These are phyloP conservation scores for Onychostoma macrolepis DNA, from an alignment of 2,113 vertebrate genomes.

Conservation along the genomic window DNA sequence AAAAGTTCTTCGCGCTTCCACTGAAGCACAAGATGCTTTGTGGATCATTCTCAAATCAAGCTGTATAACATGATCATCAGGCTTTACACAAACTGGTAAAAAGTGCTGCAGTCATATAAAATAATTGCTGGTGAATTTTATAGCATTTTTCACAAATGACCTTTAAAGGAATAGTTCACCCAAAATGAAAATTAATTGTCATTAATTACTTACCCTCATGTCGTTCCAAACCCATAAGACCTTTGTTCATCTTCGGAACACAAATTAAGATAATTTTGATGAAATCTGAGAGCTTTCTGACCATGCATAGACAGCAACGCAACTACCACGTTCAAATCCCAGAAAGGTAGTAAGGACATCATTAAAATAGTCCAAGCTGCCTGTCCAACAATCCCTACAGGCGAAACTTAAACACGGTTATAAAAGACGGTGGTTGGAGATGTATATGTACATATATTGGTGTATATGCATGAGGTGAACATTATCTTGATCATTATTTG, in stretches of 20 bases:
- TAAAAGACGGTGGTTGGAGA: slow-evolving; percentile 43
- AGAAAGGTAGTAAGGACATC: too few relatives aligned
- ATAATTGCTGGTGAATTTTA: background rate
- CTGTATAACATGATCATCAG: background rate
- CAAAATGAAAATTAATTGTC: background rate
- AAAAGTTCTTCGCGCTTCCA: background rate
- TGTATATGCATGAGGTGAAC: background rate
- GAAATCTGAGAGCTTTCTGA: too few relatives aligned
- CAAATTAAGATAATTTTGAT: too few relatives aligned
- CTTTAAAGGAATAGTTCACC: background rate
- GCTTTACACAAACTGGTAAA: background rate
- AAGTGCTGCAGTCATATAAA: background rate
- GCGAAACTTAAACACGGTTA: slow-evolving; percentile 31
- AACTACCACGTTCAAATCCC: too few relatives aligned
- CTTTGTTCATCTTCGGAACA: too few relatives aligned
- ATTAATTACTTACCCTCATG: background rate
- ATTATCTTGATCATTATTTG: slow-evolving; percentile 13
- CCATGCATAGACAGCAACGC: too few relatives aligned
- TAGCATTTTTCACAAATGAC: background rate
- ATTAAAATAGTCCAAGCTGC: background rate
- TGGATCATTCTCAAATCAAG: background rate
- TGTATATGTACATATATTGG: background rate
- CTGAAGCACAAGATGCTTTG: background rate
- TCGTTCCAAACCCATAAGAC: too few relatives aligned
- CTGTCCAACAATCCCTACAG: slow-evolving; percentile 5